Evolutionary conservation across 2,113 vertebrate genomes (phyloP).

Genomic region (Catharus minimus): DNA sequence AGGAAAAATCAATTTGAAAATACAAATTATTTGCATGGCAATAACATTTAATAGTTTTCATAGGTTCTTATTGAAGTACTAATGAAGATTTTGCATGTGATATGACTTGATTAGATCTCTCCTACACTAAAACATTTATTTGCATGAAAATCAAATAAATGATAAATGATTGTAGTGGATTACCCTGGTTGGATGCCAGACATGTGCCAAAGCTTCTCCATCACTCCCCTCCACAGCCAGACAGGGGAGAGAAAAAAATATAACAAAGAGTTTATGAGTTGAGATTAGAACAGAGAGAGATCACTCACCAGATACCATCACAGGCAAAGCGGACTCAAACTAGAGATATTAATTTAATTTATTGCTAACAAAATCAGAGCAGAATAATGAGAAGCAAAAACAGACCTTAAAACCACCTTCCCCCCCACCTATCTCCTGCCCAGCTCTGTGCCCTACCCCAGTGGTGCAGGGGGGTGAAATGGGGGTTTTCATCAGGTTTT

Average conservation of each 20-base stretch:
- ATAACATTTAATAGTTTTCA: background rate
- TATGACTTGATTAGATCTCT: background rate
- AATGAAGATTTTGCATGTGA: background rate
- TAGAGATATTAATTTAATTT: background rate
- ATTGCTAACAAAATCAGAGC: background rate
- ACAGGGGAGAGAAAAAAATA: background rate
- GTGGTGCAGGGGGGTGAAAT: background rate
- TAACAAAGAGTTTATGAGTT: background rate
- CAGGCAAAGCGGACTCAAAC: background rate
- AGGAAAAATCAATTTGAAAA: background rate
- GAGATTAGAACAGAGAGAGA: background rate
- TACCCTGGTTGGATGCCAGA: background rate
- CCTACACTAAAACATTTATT: background rate
- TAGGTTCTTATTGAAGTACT: background rate
- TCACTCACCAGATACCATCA: background rate
- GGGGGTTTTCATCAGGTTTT: background rate
- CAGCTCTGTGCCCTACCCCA: background rate
- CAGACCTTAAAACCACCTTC: background rate
- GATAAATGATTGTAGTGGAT: background rate
- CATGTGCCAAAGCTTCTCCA: background rate
- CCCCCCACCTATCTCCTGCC: background rate
- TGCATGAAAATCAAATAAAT: background rate
- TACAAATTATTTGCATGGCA: background rate
- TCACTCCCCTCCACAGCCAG: rapidly evolving
- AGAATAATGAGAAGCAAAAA: background rate